These are phyloP conservation scores for Diploscapter pachys DNA, from an alignment of 1,140 invertebrate genomes.

Conservation along the genomic window DNA sequence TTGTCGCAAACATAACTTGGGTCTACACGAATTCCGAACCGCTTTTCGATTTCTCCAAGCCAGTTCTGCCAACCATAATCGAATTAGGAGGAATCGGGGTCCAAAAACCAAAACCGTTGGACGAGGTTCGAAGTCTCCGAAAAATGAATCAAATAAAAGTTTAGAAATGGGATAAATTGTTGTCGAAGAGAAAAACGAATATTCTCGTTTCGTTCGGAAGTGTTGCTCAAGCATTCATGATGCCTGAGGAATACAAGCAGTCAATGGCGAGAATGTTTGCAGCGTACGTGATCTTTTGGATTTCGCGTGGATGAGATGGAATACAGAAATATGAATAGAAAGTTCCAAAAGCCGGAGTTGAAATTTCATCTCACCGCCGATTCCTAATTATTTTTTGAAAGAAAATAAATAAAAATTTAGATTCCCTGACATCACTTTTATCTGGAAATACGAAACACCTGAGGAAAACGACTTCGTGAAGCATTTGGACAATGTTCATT, in stretches of 20 bases:
- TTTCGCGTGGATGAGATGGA: too few relatives aligned
- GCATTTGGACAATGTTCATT: neutral
- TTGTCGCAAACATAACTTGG: constrained; percentile 1
- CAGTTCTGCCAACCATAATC: neutral
- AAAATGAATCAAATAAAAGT: neutral
- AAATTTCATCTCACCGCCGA: too few relatives aligned
- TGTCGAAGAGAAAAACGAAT: constrained; percentile 14
- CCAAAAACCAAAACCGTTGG: constrained; percentile 8
- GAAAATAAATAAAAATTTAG: neutral
- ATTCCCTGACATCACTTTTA: constrained; percentile 24
- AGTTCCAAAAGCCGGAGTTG: too few relatives aligned
- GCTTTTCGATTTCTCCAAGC: constrained; percentile 15
- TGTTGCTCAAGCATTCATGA: constrained; percentile 4
- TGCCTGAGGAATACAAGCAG: constrained; percentile 19
- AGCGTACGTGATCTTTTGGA: neutral
- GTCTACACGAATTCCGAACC: constrained; percentile 16
- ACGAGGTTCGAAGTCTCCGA: neutral
- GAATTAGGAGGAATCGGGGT: constrained; percentile 13
- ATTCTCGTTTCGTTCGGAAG: constrained; percentile 18
- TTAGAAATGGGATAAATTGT: constrained; percentile 7
- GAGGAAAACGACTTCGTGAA: neutral
- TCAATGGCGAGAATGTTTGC: constrained; percentile 2
- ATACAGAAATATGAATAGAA: too few relatives aligned
- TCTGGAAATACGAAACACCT: constrained; percentile 20
- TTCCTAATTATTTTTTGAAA: neutral